phyloP scores from a whole-genome alignment of 2,113 vertebrate genomes.

The Eonycteris spelaea region DNA sequence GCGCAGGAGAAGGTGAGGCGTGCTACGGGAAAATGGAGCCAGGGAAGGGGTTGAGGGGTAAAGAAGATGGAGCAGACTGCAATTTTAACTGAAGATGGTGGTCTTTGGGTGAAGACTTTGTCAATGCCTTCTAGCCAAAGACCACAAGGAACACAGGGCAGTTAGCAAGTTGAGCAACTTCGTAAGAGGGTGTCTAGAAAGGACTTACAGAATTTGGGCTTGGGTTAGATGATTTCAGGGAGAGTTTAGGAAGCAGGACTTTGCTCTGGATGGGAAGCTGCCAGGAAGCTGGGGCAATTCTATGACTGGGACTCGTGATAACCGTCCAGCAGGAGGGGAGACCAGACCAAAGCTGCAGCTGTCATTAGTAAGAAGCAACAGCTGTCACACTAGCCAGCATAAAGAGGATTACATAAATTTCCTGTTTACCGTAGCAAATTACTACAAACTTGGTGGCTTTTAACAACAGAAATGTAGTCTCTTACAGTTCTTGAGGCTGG shows the following conservation, averaged over 20 bases:
- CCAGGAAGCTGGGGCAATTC: background rate
- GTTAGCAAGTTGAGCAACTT: background rate
- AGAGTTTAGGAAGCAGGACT: background rate
- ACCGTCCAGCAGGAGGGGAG: background rate
- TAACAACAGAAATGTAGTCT: background rate
- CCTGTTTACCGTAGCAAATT: background rate
- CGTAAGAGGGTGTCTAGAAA: background rate
- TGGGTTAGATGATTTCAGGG: background rate
- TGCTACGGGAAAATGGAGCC: background rate
- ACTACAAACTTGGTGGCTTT: background rate
- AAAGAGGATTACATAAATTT: too few relatives aligned
- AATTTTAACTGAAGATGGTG: background rate
- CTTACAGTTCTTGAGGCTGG: background rate
- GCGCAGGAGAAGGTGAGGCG: background rate
- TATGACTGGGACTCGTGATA: background rate
- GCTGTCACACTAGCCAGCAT: background rate
- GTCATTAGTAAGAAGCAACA: background rate
- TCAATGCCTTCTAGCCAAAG: background rate
- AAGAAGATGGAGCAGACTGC: background rate
- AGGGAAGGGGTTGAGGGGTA: background rate
- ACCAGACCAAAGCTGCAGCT: background rate
- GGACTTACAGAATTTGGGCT: background rate
- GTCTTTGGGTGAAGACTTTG: background rate
- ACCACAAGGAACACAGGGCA: background rate
- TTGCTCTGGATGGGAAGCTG: background rate